Base-by-base conservation (phyloP, 2,113 vertebrate species). In the Eretmochelys imbricata region DNA sequence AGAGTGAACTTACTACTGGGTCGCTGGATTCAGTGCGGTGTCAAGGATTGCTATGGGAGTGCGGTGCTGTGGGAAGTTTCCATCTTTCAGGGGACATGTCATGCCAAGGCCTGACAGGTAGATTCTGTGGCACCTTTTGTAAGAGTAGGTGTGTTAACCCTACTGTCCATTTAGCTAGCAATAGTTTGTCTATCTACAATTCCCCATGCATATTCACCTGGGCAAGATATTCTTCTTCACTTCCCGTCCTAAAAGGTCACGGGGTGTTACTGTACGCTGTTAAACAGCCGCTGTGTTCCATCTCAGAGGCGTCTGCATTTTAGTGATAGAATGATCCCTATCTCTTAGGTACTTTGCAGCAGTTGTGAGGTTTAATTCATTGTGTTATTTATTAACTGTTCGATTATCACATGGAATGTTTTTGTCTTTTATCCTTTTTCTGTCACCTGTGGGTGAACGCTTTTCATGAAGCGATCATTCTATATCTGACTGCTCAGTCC, bases 311-410 rank as follows among this genome's bases (percentile, higher is more conserved):
- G 14, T 17, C 1, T 46, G n/a, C 29, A 31, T 76, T 82, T 84
- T 65, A 3, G 29, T 6, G 38, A n/a, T 55, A 51, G 85, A 88
- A 72, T 35, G 85, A 49, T 89, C 78, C 53, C 89, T 46, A 27
- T 78, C 35, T 10, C 72, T 2, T 51, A 22, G 54, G 49, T 51
- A 94, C 78, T 85, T 83, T 38, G 8, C 78, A 14, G 35, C 35
- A 69, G 16, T 69, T n/a, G 62, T 35, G 16, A 72, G 38, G 54
- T 78, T 62, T 86, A 87, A 78, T 92, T 89, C 55, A 25, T 24
- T 57, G 2, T 38, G 48, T 50, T 88, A 62, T 84, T 89, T 91
- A 87, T 88, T 55, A 90, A 17, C 90, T n/a, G 80, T 29, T 83
- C 96, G 89, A 94, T 69, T 20, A n/a, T n/a, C 62, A 20, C 35